Evolutionary conservation across 2,888 invertebrate genomes (phyloP), one percentile per base, ranked within the genome.

Genomic region (Caenorhabditis virilis): DNA sequence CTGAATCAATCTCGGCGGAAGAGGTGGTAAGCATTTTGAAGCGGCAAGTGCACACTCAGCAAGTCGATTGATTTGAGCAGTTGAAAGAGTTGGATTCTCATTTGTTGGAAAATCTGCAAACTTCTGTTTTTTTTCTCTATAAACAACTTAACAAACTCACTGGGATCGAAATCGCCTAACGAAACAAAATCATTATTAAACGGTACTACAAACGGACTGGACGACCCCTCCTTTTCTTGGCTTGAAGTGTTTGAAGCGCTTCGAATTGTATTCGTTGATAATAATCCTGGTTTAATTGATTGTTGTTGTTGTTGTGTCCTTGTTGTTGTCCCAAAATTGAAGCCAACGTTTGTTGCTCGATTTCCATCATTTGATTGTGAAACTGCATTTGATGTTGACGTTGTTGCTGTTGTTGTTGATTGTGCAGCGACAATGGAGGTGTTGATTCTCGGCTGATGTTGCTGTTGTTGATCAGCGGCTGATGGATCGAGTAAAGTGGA

Each of bases 1-100:
- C 79, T 91, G 93, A 42, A 86, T 91, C 0, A 92, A 90, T 82
- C 92, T 91, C 2, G 94, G 92, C 83, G 94, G 65, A 26, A 72
- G 59, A 23, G 52, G 30, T 7, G 71, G 64, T 18, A 69, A 59
- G 16, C 47, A 47, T 16, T 61, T 60, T 1, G 57, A 51, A 1
- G 59, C 49, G n/a, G 46, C 38, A 6, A 57, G 49, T 16, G 69
- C 68, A 42, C 70, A 70, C 36, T 61, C 58, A 20, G 56, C 45
- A 3, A 70, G 45, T 20, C 67, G 63, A 33, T 88, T 88, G 30
- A 95, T 90, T 85, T 95, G 95, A 51, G 89, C 87, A 70, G 92
- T 92, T 64, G 90, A 86, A 26, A 95, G 87, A 5, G 74, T 71
- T 9, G 84, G 80, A 27, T 76, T 75, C 63, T 62, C 68, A 27